Percentiles rank a stretch among this genome's conserved stretches.
These are phyloP conservation scores for Dascyllus trimaculatus DNA, from an alignment of 2,113 vertebrate species.

Conservation along the genomic window DNA sequence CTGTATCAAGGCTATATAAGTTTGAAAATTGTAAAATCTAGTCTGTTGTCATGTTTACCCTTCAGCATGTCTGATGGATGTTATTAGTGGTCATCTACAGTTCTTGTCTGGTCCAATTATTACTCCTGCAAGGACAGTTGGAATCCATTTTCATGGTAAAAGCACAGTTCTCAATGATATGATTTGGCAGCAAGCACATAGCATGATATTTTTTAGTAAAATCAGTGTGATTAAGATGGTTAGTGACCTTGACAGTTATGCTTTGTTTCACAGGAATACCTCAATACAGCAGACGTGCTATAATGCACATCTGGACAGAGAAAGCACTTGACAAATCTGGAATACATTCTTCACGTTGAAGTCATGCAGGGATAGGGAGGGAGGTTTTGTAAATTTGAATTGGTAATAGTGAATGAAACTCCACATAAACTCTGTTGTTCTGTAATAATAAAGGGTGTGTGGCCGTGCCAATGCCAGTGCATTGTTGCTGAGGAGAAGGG, in stretches of 20 bases:
- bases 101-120: constrained; percentile 27
- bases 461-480: constrained; percentile 1
- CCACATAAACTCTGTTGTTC: constrained; percentile 13
- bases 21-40: constrained; percentile 25
- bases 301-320: constrained; percentile 77
- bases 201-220: constrained; percentile 39
- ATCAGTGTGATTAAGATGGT: constrained; percentile 65
- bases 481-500: constrained; percentile 3
- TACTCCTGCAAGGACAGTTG: constrained; percentile 50
- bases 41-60: constrained; percentile 53
- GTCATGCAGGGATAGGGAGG: constrained; percentile 60
- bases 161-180: constrained; percentile 58
- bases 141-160: constrained; percentile 47
- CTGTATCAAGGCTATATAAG: constrained; percentile 25
- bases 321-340: constrained; percentile 71
- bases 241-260: constrained; percentile 76
- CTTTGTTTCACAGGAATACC: constrained; percentile 69
- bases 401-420: constrained; percentile 34
- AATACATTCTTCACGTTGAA: constrained; percentile 65
- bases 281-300: constrained; percentile 63
- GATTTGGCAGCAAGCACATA: constrained; percentile 54
- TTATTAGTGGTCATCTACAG: constrained; percentile 26
- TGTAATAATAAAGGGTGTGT: constrained; percentile 31
- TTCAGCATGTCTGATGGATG: constrained; percentile 25
- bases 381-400: constrained; percentile 40